Percentiles rank a stretch among this genome's conserved stretches.
Evolutionary conservation across 2,888 invertebrate species (phyloP).

Genomic region (Pyrgus malvae): DNA sequence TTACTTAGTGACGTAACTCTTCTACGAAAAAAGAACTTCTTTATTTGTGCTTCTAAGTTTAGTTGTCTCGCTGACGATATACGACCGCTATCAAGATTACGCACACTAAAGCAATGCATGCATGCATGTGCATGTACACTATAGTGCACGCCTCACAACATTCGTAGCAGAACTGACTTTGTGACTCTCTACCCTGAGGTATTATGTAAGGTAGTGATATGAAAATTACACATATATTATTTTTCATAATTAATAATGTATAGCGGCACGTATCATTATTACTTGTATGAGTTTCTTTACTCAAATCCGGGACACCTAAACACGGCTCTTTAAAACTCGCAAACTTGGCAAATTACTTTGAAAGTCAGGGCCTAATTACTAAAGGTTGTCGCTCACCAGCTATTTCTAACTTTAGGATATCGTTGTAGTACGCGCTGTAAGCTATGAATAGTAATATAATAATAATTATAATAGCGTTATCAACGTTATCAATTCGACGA

Average conservation of each 20-base stretch:
- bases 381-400: slow-evolving; percentile 5
- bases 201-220: too few species aligned
- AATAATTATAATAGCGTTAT: not conserved
- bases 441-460: not conserved
- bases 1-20: too few species aligned
- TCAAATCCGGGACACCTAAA: slow-evolving; percentile 13
- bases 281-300: slow-evolving; percentile 11
- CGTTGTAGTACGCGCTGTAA: not conserved
- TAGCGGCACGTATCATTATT: not conserved
- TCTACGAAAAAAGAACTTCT: too few species aligned
- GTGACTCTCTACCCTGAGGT: too few species aligned
- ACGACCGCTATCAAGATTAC: too few species aligned
- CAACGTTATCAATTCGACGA: not conserved
- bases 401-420: slow-evolving; percentile 2
- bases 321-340: slow-evolving; percentile 8
- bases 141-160: too few species aligned
- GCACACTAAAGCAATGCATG: too few species aligned
- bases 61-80: too few species aligned
- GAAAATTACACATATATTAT: not conserved
- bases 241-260: not conserved
- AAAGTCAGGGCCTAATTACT: slow-evolving; percentile 14
- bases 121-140: too few species aligned
- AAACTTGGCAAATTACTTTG: slow-evolving; percentile 20
- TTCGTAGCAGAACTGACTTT: too few species aligned
- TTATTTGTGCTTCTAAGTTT: too few species aligned